These are phyloP conservation scores for Cecropterus lyciades DNA, from an alignment of 1,140 invertebrate genomes.

Conservation along the genomic window DNA sequence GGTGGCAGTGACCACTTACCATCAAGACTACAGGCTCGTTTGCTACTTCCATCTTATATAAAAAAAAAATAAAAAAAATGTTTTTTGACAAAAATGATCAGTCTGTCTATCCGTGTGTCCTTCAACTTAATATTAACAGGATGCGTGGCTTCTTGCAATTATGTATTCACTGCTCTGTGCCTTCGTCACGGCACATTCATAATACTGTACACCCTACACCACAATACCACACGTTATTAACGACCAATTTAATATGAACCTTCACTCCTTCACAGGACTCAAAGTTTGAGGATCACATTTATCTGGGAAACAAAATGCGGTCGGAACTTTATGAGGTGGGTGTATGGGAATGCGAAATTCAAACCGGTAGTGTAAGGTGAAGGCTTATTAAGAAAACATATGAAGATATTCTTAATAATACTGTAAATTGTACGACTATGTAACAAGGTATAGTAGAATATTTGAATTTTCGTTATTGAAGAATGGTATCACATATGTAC, in stretches of 20 bases:
- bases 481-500: no score
- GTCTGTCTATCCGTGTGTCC: slow-evolving; percentile 10
- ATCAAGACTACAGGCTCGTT: no score
- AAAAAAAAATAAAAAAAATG: no score
- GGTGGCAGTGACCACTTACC: no score
- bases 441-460: no score
- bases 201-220: slow-evolving; percentile 25
- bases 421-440: no score
- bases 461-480: no score
- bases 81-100: not conserved
- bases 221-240: not conserved
- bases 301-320: not conserved
- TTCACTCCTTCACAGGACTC: not conserved
- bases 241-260: not conserved
- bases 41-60: no score
- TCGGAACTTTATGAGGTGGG: not conserved
- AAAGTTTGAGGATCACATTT: not conserved
- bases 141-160: slow-evolving; percentile 34
- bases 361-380: slow-evolving; percentile 17
- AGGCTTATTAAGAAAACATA: slow-evolving; percentile 36
- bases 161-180: slow-evolving; percentile 33
- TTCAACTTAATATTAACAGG: slow-evolving; percentile 32
- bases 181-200: slow-evolving; percentile 31
- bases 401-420: slow-evolving; percentile 9
- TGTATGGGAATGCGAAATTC: slow-evolving; percentile 27